Evolutionary conservation across 2,797 vertebrate genomes (phyloP).

Genomic region (Mormyrus proboscirostris): DNA sequence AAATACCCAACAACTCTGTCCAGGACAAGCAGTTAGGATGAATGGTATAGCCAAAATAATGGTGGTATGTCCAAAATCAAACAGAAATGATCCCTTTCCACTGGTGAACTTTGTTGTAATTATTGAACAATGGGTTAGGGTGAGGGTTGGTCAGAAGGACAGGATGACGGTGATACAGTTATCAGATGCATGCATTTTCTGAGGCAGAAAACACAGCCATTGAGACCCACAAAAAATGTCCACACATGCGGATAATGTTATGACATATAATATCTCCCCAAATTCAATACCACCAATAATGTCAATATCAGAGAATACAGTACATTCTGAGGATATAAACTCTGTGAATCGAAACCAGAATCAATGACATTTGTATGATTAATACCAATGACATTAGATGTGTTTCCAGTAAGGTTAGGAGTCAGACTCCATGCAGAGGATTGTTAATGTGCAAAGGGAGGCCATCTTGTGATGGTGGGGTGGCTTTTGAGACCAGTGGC

Average conservation of each 20-base stretch:
- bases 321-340: slow-evolving; percentile 15
- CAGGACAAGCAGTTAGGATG: background rate
- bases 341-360: slow-evolving; percentile 6
- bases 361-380: slow-evolving; percentile 14
- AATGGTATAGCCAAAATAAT: background rate
- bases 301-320: background rate
- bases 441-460: slow-evolving; percentile 16
- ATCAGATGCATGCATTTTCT: slow-evolving; percentile 11
- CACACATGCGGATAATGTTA: background rate
- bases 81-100: background rate
- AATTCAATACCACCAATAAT: slow-evolving; percentile 10
- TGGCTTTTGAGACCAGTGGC: slow-evolving; percentile 6
- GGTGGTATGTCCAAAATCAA: background rate
- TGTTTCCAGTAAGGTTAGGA: slow-evolving; percentile 29
- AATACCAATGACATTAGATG: slow-evolving; percentile 10
- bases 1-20: background rate
- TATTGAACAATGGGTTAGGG: background rate
- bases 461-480: slow-evolving; percentile 10
- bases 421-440: slow-evolving; percentile 17
- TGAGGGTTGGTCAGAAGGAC: background rate
- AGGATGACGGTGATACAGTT: background rate
- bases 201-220: slow-evolving; percentile 15
- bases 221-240: background rate
- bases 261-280: background rate
- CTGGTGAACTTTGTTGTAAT: background rate